These are phyloP conservation scores for Nixonia krombeini DNA, from an alignment of 1,140 invertebrate species.

Conservation along the genomic window DNA sequence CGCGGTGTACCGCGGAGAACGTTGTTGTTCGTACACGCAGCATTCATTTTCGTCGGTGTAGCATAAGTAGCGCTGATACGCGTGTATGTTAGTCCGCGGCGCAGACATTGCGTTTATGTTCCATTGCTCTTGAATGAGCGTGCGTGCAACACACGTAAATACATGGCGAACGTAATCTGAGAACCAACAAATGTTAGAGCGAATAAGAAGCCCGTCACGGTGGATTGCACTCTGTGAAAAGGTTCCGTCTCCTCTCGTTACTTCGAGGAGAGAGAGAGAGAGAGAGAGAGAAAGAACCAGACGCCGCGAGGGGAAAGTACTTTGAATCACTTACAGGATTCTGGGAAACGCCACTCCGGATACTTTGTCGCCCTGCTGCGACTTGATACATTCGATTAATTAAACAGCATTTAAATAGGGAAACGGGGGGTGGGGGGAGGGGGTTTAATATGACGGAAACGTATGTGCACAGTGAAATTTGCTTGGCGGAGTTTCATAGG, in stretches of 20 bases:
- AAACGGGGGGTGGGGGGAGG: too few relatives aligned
- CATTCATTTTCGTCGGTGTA: too few relatives aligned
- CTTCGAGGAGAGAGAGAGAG: conserved; percentile 40
- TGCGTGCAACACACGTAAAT: conserved; percentile 50
- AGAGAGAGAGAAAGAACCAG: conserved; percentile 27
- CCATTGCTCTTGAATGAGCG: conserved; percentile 53
- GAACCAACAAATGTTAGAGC: conserved; percentile 63
- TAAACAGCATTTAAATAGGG: too few relatives aligned
- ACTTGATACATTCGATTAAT: too few relatives aligned
- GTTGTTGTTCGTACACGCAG: too few relatives aligned
- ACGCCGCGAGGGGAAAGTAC: conserved; percentile 20
- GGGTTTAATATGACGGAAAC: too few relatives aligned
- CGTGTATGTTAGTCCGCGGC: conserved; percentile 32
- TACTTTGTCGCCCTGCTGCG: conserved; percentile 44
- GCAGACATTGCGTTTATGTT: conserved; percentile 51
- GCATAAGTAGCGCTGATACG: too few relatives aligned
- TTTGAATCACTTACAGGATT: conserved; percentile 44
- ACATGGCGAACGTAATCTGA: conserved; percentile 60
- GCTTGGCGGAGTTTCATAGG: too few relatives aligned
- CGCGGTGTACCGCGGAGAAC: too few relatives aligned
- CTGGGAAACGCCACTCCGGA: conserved; percentile 38
- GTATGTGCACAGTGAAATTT: too few relatives aligned
- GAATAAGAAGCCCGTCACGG: conserved; percentile 61
- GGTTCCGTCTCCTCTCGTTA: conserved; percentile 62
- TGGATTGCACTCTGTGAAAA: conserved; percentile 66